Percentiles rank a stretch among this genome's conserved stretches.
phyloP scores from a whole-genome alignment of 2,113 vertebrate species.

The Piprites chloris region DNA sequence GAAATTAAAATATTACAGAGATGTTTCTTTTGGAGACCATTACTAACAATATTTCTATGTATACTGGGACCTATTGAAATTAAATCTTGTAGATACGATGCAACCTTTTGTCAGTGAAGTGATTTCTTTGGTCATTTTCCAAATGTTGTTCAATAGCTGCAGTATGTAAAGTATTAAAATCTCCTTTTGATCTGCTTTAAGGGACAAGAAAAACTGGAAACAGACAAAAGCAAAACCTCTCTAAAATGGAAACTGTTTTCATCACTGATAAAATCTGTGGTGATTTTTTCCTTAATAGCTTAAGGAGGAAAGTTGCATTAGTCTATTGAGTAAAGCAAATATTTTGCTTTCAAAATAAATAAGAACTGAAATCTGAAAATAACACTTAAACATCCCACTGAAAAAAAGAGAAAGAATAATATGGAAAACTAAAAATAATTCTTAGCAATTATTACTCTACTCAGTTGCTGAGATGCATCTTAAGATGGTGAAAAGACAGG shows the following conservation, averaged over 20 bases:
- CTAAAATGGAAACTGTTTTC: conserved; percentile 24
- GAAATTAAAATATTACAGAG: not conserved
- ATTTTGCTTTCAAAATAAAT: not conserved
- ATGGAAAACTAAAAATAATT: not conserved
- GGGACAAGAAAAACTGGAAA: conserved; percentile 17
- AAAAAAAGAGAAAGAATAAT: not conserved
- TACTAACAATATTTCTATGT: not conserved
- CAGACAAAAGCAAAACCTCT: conserved; percentile 15
- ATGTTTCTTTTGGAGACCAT: not conserved
- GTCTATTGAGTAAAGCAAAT: not conserved
- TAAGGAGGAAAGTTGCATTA: not conserved
- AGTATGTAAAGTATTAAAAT: conserved; percentile 21
- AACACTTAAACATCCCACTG: not conserved
- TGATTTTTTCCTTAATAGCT: not conserved
- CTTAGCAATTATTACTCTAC: not conserved
- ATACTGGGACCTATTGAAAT: not conserved
- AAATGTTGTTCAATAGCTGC: conserved; percentile 14
- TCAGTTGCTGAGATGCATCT: not conserved
- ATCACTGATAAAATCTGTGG: not conserved
- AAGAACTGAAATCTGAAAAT: not conserved
- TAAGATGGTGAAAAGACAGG: not conserved
- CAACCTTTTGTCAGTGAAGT: not conserved
- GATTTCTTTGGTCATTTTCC: conserved; percentile 8
- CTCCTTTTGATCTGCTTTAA: conserved; percentile 12
- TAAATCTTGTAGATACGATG: not conserved